Base-by-base conservation (phyloP, 2,888 invertebrate genomes). In the Panorpa germanica region DNA sequence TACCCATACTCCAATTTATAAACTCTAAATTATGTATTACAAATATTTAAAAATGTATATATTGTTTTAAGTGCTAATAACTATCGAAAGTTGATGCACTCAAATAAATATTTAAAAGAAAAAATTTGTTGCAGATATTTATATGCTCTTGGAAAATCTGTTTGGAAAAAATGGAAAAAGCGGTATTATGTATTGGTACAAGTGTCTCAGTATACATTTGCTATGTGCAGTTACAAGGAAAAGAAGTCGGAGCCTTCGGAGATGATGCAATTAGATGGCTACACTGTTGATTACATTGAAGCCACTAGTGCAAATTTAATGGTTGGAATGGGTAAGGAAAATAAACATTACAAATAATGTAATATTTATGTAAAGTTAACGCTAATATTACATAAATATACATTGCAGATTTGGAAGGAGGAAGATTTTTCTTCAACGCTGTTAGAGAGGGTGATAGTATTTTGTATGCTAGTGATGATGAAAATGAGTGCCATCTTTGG, bases 101-200 rank as follows among this genome's bases (percentile, higher is more conserved):
- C n/a, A n/a, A n/a, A n/a, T n/a, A n/a, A n/a, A n/a, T n/a, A n/a
- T n/a, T n/a, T n/a, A n/a, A n/a, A n/a, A n/a, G n/a, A n/a, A n/a
- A n/a, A n/a, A n/a, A n/a, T 36, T 18, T 31, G 28, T 35, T 39
- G 11, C 48, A 81, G 81, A 4, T 76, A 86, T 50, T 63, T 90
- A 26, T 86, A 82, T 55, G 83, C 85, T n/a, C 70, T 86, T 45
- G 88, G 98, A 28, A 93, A 95, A 59, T 75, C 75, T 35, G 93
- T 95, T 3, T 99, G 98, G 96, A 91, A 96, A 49, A 98, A 96
- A 52, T 98, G 96, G 95, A 98, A 98, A 61, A 83, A 88, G 46
- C 68, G 98, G 33, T 98, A 96, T 57, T 95, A 85, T 67, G 93
- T 96, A 39, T 63, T 98, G 40, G 96, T 98, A 27, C 96, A 98